phyloP scores from a whole-genome alignment of 2,113 vertebrate species.

The Rhinopomastus cyanomelas region DNA sequence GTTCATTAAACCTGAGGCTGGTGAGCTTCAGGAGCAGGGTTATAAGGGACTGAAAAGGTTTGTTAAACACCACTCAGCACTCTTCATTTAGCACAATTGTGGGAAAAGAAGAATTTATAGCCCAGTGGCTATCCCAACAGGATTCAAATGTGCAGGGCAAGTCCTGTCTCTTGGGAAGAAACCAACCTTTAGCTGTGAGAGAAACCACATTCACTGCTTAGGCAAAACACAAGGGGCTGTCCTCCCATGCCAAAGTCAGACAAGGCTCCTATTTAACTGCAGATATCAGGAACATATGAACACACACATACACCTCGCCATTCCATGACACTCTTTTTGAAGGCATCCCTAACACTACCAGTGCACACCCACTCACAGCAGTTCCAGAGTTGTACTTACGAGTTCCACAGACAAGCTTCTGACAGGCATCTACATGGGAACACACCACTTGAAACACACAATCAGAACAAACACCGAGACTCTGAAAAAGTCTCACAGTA shows the following conservation, averaged over 20 bases:
- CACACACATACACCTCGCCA: fast-evolving
- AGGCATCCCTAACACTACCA: not conserved
- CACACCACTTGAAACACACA: not conserved
- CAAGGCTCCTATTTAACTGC: not conserved
- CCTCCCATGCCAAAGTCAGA: not conserved
- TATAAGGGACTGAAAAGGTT: conserved; percentile 36
- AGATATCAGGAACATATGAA: not conserved
- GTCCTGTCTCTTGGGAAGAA: conserved; percentile 49
- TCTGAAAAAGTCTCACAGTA: not conserved
- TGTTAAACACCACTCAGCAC: conserved; percentile 56
- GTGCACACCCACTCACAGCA: not conserved
- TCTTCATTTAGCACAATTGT: conserved; percentile 33
- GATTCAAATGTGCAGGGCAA: conserved; percentile 48
- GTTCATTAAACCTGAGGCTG: not conserved
- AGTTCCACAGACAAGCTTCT: not conserved
- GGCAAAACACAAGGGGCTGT: not conserved
- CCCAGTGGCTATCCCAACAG: conserved; percentile 42
- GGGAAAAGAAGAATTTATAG: conserved; percentile 53
- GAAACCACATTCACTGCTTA: conserved; percentile 39
- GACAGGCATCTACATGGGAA: fast-evolving
- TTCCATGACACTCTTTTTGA: not conserved
- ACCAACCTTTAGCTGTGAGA: conserved; percentile 26
- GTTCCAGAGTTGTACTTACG: not conserved
- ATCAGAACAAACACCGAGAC: not conserved
- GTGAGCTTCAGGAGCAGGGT: conserved; percentile 34